Conservation (phyloP, 2,797 vertebrate species). For the Phataginus tricuspis region DNA sequence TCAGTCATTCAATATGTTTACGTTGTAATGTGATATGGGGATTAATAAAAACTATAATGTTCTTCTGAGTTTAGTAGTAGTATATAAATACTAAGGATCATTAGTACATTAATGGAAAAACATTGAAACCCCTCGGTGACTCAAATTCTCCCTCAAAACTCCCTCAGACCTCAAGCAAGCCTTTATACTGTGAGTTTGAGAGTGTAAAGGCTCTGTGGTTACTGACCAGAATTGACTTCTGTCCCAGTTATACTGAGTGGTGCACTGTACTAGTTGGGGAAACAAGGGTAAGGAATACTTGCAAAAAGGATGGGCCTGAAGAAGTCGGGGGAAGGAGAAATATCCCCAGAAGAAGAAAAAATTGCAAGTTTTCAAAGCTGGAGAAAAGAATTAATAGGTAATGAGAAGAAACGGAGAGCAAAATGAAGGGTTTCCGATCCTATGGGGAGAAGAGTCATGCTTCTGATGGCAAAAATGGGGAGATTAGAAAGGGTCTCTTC, state of each 20-base stretch:
- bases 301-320: neutral
- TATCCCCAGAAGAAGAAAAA: neutral
- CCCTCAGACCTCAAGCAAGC: neutral
- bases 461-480: neutral
- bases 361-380: neutral
- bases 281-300: neutral
- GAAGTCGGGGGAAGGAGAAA: neutral
- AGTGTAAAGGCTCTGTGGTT: neutral
- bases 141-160: neutral
- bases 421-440: neutral
- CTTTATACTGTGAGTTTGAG: neutral
- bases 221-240: neutral
- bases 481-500: neutral
- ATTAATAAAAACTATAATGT: slow-evolving; percentile 14
- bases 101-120: slow-evolving; percentile 42
- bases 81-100: slow-evolving; percentile 9
- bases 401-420: neutral
- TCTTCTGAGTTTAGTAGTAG: slow-evolving; percentile 7
- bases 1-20: slow-evolving; percentile 18
- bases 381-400: neutral
- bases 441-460: neutral
- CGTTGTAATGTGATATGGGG: neutral
- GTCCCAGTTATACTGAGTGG: neutral
- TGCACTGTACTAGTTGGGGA: neutral
- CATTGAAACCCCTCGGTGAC: neutral